A percentile compares a stretch with the other conserved stretches of the same genome.
Evolutionary conservation across 1,140 invertebrate genomes (phyloP).

Genomic region (Drusus annulatus): DNA sequence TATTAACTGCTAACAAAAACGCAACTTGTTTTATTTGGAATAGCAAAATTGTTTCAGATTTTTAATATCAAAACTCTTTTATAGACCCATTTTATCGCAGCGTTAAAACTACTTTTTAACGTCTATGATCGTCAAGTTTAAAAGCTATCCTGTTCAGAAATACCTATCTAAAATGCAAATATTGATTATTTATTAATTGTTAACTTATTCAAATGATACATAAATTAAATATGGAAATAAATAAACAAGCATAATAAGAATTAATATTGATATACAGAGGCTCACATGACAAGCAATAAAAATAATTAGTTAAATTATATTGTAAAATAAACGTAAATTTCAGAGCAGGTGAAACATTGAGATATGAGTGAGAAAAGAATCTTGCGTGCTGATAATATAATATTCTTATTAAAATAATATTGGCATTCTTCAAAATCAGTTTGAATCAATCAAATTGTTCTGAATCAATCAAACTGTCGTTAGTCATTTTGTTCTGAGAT

Average conservation of each 20-base stretch:
- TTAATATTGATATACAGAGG: constrained; percentile 20
- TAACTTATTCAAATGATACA: neutral
- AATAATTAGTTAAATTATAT: constrained; percentile 22
- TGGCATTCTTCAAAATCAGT: neutral
- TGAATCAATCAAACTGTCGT: too few species aligned
- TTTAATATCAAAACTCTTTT: too few species aligned
- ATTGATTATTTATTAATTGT: too few species aligned
- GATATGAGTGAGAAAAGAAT: constrained; percentile 44
- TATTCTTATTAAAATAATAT: neutral
- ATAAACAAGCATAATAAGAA: constrained; percentile 38
- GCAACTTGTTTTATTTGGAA: too few species aligned
- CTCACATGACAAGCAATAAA: constrained; percentile 36
- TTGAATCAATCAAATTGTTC: neutral
- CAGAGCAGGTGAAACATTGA: constrained; percentile 47
- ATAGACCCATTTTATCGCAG: too few species aligned
- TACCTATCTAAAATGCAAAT: too few species aligned
- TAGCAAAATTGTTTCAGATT: too few species aligned
- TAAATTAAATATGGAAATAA: constrained; percentile 12
- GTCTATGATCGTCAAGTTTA: too few species aligned
- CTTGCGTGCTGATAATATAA: constrained; percentile 7
- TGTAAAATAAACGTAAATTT: constrained; percentile 19
- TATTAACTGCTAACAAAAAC: too few species aligned
- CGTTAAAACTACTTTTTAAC: too few species aligned
- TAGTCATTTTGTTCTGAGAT: neutral
- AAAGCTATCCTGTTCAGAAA: too few species aligned